A percentile compares a stretch with the other conserved stretches of the same genome.
phyloP scores from a whole-genome alignment of 2,797 vertebrate species.

The Corythornis leucogaster region DNA sequence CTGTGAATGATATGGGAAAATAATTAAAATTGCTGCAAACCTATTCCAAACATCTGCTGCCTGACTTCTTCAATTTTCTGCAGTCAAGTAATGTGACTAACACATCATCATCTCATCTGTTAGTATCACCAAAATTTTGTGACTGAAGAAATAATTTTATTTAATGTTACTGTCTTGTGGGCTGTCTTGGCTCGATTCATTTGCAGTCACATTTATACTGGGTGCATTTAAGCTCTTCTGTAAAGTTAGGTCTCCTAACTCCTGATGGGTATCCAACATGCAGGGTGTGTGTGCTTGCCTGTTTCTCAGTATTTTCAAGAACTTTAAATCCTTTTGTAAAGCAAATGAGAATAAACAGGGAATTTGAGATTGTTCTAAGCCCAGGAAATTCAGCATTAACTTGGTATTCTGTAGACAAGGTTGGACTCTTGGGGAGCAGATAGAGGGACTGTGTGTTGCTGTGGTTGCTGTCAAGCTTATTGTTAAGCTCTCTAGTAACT shows the following conservation, averaged over 20 bases:
- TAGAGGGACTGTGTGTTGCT: not conserved
- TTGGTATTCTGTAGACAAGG: not conserved
- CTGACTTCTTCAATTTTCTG: constrained; percentile 45
- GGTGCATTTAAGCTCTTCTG: not conserved
- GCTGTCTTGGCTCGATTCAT: constrained; percentile 30
- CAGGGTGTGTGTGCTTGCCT: not conserved
- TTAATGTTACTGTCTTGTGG: constrained; percentile 15
- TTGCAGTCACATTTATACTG: constrained; percentile 10
- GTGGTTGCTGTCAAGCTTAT: not conserved
- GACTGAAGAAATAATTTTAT: constrained; percentile 41
- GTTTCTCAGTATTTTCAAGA: not conserved
- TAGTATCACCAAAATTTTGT: constrained; percentile 30
- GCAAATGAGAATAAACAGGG: not conserved
- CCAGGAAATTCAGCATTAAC: not conserved
- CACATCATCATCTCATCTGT: constrained; percentile 35
- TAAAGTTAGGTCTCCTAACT: not conserved
- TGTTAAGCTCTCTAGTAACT: not conserved
- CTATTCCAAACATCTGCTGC: constrained; percentile 54
- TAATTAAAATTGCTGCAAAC: constrained; percentile 43
- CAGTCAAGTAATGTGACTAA: constrained; percentile 34
- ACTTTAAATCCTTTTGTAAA: not conserved
- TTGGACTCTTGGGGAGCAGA: not conserved
- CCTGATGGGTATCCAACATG: not conserved
- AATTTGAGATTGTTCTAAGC: not conserved
- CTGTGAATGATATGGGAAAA: constrained; percentile 22